Percentiles rank a stretch among this genome's conserved stretches.
phyloP scores from a whole-genome alignment of 2,113 vertebrate genomes.

The Patagioenas fasciata region DNA sequence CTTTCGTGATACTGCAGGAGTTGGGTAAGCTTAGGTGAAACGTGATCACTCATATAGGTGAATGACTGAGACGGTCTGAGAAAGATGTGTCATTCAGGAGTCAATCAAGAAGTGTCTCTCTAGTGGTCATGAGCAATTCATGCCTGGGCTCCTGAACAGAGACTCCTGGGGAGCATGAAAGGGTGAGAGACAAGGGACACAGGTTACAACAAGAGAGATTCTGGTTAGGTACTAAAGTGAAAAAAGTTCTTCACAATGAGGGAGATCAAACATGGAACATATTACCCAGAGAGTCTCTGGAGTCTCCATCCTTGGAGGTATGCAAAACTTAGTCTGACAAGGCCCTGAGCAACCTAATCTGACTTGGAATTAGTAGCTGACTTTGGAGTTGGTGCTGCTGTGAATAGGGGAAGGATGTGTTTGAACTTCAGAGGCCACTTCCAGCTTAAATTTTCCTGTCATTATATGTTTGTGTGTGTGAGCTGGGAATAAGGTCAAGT shows the following conservation, averaged over 20 bases:
- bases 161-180: neutral
- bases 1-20: neutral
- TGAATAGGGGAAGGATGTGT: neutral
- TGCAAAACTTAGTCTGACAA: neutral
- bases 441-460: neutral
- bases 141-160: neutral
- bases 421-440: neutral
- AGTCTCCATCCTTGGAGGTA: neutral
- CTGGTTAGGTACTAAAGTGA: neutral
- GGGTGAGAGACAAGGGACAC: neutral
- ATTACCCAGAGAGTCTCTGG: neutral
- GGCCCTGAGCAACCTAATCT: neutral
- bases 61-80: neutral
- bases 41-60: neutral
- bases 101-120: neutral
- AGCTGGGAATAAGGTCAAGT: slow-evolving; percentile 5
- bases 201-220: neutral
- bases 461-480: neutral
- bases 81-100: neutral
- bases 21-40: neutral
- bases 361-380: neutral
- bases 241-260: neutral
- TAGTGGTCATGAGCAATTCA: neutral
- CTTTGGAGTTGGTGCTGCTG: neutral
- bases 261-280: neutral